These are phyloP conservation scores for Dolichopus griseipennis DNA, from an alignment of 2,888 invertebrate species.

Conservation along the genomic window DNA sequence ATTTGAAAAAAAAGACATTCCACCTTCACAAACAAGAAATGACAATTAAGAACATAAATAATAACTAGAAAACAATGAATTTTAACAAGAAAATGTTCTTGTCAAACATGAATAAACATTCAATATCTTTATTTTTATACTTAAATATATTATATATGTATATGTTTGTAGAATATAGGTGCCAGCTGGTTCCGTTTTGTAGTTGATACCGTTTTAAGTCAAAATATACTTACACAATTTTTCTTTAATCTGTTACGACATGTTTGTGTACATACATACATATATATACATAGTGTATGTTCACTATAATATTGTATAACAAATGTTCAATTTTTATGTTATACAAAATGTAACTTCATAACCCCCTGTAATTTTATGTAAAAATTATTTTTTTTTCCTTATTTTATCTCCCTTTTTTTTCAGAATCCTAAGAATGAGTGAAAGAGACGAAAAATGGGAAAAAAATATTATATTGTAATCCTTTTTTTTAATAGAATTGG, in stretches of 20 bases:
- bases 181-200: not conserved
- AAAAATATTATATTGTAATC: not conserved
- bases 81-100: not conserved
- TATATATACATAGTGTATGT: not conserved
- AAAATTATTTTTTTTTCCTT: not conserved
- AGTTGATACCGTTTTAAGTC: not conserved
- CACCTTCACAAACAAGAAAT: too few relatives aligned
- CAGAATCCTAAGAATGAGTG: too few relatives aligned
- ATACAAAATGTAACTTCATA: not conserved
- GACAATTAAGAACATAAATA: not conserved
- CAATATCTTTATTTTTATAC: not conserved
- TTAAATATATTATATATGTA: too few relatives aligned
- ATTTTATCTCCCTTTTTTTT: too few relatives aligned
- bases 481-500: not conserved
- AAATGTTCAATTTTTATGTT: too few relatives aligned
- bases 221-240: not conserved
- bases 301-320: not conserved
- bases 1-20: too few relatives aligned
- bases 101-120: not conserved
- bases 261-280: not conserved
- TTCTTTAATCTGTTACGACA: too few relatives aligned
- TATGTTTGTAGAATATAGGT: not conserved
- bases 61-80: not conserved
- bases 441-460: not conserved
- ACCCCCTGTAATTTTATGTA: not conserved